These are phyloP conservation scores for Cichlasoma orientale DNA, from an alignment of 2,797 vertebrate genomes.

Conservation along the genomic window DNA sequence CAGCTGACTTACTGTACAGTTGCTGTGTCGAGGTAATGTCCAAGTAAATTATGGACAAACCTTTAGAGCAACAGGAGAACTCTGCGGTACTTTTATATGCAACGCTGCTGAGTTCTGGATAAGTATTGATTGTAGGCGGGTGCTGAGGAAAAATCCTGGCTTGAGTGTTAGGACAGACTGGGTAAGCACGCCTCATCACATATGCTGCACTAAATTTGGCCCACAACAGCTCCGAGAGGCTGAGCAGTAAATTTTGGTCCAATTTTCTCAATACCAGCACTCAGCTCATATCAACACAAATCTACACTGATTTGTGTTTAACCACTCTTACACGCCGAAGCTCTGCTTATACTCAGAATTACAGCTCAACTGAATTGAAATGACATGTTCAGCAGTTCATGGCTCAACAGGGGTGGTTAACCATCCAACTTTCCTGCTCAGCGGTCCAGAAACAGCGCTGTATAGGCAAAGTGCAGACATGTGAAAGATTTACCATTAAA, in stretches of 20 bases:
- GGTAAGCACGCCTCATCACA: slow-evolving; percentile 64
- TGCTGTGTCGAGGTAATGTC: slow-evolving; percentile 6
- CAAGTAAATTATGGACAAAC: not conserved
- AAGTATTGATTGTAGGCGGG: slow-evolving; percentile 40
- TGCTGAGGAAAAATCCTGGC: slow-evolving; percentile 56
- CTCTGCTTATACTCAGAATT: slow-evolving; percentile 17
- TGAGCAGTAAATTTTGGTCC: slow-evolving; percentile 41
- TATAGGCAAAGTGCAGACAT: slow-evolving; percentile 11
- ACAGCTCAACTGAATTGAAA: slow-evolving; percentile 22
- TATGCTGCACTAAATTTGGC: slow-evolving; percentile 69
- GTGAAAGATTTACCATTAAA: slow-evolving; percentile 13
- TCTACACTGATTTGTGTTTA: slow-evolving; percentile 17
- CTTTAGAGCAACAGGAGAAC: not conserved
- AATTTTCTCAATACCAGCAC: slow-evolving; percentile 41
- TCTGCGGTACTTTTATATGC: slow-evolving; percentile 9
- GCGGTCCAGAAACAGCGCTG: slow-evolving; percentile 13
- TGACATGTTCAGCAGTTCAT: slow-evolving; percentile 22
- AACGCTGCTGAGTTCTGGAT: slow-evolving; percentile 22
- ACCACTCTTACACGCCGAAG: slow-evolving; percentile 1
- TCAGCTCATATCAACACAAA: slow-evolving; percentile 26
- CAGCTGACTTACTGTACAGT: slow-evolving; percentile 19
- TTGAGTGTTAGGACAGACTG: slow-evolving; percentile 55
- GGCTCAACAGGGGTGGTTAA: slow-evolving; percentile 14
- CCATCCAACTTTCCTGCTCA: slow-evolving; percentile 18
- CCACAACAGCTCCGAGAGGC: slow-evolving; percentile 46